These are phyloP conservation scores for Rotaria socialis DNA, from an alignment of 2,888 invertebrate genomes.

Conservation along the genomic window DNA sequence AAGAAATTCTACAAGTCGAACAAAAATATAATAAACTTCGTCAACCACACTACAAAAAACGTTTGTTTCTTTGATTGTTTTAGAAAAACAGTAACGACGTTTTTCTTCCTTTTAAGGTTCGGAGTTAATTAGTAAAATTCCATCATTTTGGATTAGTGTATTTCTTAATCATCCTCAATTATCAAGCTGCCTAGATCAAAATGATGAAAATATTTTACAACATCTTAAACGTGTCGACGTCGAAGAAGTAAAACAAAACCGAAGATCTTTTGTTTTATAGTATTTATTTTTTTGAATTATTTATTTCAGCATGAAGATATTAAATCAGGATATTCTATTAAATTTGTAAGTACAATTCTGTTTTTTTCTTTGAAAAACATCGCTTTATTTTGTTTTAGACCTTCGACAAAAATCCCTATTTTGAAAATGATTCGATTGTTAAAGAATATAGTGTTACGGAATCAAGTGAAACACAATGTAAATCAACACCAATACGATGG, in stretches of 20 bases:
- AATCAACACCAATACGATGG: slow-evolving; percentile 74
- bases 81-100: neutral
- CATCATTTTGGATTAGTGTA: slow-evolving; percentile 60
- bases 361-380: neutral
- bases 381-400: neutral
- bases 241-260: slow-evolving; percentile 66
- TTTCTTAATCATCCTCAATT: slow-evolving; percentile 82
- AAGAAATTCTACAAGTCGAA: slow-evolving; percentile 60
- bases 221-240: slow-evolving; percentile 65
- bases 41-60: slow-evolving; percentile 58
- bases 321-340: slow-evolving; percentile 70
- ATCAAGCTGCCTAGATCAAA: slow-evolving; percentile 73
- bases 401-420: slow-evolving; percentile 72
- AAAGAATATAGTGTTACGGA: slow-evolving; percentile 74
- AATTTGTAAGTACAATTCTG: neutral
- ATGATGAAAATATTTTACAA: slow-evolving; percentile 70
- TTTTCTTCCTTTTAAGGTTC: slow-evolving; percentile 48
- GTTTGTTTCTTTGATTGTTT: slow-evolving; percentile 46
- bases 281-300: neutral
- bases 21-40: slow-evolving; percentile 60
- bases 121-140: slow-evolving; percentile 59
- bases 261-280: neutral
- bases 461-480: slow-evolving; percentile 70
- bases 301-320: slow-evolving; percentile 67
- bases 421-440: slow-evolving; percentile 72